Conservation (phyloP, 2,888 invertebrate genomes). For the Epiblema foenella region DNA sequence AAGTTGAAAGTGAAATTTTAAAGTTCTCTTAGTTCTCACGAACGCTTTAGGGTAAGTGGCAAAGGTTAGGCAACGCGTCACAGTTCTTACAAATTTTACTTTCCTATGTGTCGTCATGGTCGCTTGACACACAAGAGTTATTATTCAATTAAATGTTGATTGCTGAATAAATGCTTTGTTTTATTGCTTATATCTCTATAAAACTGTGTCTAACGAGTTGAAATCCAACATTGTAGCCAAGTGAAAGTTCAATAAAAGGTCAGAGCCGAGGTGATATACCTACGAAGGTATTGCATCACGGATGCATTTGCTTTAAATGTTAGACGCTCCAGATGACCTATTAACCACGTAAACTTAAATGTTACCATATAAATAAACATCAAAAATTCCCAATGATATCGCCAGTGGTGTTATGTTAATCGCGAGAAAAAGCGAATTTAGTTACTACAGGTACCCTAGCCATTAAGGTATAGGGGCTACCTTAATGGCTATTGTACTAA, state of each 20-base stretch:
- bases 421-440: not conserved
- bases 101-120: slow-evolving; percentile 41
- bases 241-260: slow-evolving; percentile 42
- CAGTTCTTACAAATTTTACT: slow-evolving; percentile 46
- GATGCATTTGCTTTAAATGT: slow-evolving; percentile 37
- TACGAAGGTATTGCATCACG: slow-evolving; percentile 36
- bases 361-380: not conserved
- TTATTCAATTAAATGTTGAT: slow-evolving; percentile 35
- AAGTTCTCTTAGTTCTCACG: slow-evolving; percentile 42
- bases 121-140: slow-evolving; percentile 9
- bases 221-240: slow-evolving; percentile 26
- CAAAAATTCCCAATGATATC: not conserved
- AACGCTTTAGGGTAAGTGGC: slow-evolving; percentile 46
- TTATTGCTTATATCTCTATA: slow-evolving; percentile 6
- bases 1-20: slow-evolving; percentile 56
- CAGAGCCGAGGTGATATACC: slow-evolving; percentile 43
- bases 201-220: slow-evolving; percentile 22
- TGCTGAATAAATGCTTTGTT: slow-evolving; percentile 23
- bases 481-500: too few relatives aligned
- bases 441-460: not conserved
- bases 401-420: not conserved
- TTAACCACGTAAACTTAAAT: slow-evolving; percentile 16
- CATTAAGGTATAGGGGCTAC: too few relatives aligned
- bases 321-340: slow-evolving; percentile 21
- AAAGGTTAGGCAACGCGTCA: slow-evolving; percentile 41